Percentiles rank a stretch among this genome's conserved stretches.
Conservation (phyloP, 64 coral and sea anemone species). For the Orbicella faveolata region DNA sequence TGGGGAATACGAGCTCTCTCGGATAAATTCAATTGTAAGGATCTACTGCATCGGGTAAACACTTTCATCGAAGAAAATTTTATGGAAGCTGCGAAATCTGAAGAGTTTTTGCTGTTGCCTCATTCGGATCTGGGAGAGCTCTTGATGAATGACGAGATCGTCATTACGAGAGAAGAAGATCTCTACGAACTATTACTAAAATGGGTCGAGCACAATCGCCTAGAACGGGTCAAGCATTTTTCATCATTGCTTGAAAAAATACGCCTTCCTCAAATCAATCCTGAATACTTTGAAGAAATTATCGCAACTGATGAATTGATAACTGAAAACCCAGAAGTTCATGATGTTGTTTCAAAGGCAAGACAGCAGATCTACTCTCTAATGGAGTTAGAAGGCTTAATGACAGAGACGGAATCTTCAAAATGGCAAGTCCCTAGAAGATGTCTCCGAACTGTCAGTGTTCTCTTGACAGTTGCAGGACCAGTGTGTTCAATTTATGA, state of each 20-base stretch:
- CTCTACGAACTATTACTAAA: constrained; percentile 74
- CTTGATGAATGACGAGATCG: constrained; percentile 80
- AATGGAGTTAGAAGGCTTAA: not conserved
- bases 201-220: constrained; percentile 66
- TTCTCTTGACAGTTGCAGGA: constrained; percentile 80
- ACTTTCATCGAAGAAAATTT: constrained; percentile 94
- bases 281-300: constrained; percentile 71
- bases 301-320: constrained; percentile 67
- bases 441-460: constrained; percentile 80
- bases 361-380: constrained; percentile 51
- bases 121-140: constrained; percentile 55
- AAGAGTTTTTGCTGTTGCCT: constrained; percentile 82
- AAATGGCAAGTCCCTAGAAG: constrained; percentile 68
- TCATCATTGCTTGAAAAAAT: constrained; percentile 67
- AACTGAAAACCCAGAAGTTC: constrained; percentile 47
- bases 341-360: constrained; percentile 47
- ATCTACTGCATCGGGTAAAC: constrained; percentile 68
- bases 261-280: constrained; percentile 74
- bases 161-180: constrained; percentile 73
- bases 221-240: constrained; percentile 55
- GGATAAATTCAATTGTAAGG: constrained; percentile 67
- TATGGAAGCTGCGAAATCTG: constrained; percentile 57
- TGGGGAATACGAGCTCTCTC: constrained; percentile 92
- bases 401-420: not conserved
- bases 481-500: constrained; percentile 79